phyloP scores from a whole-genome alignment of 2,888 invertebrate genomes.

The Drosophila emarginata region DNA sequence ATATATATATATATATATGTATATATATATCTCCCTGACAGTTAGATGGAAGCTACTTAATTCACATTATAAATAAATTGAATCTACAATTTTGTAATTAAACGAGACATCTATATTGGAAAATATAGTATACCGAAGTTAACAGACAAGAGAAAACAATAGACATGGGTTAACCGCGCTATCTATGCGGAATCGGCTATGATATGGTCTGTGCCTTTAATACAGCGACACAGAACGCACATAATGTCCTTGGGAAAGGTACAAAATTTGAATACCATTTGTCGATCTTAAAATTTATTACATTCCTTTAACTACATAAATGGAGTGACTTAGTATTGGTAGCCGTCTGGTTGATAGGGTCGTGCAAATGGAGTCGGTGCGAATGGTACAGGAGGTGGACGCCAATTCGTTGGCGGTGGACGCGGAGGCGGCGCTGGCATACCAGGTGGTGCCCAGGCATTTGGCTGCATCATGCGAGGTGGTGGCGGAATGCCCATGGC shows the following conservation, averaged over 20 bases:
- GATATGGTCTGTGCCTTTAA: not conserved
- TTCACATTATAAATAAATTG: not conserved
- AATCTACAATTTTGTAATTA: not conserved
- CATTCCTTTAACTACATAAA: not conserved
- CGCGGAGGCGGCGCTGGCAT: slow-evolving; percentile 87
- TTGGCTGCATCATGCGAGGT: slow-evolving; percentile 86
- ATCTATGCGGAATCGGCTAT: not conserved
- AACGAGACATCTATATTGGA: not conserved
- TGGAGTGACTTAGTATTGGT: slow-evolving; percentile 70
- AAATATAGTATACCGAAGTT: not conserved
- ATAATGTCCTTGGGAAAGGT: not conserved
- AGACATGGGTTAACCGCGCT: no score
- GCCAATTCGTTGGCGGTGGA: slow-evolving; percentile 87
- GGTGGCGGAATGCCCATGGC: slow-evolving; percentile 87
- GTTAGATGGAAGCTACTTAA: no score
- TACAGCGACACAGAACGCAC: not conserved
- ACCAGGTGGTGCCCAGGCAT: slow-evolving; percentile 87
- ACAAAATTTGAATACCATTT: not conserved
- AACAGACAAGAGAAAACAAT: not conserved
- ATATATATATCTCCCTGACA: no score
- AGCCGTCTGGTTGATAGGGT: slow-evolving; percentile 82
- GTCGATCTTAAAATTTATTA: slow-evolving; percentile 2
- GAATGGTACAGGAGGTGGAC: slow-evolving; percentile 86
- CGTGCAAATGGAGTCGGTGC: slow-evolving; percentile 87
- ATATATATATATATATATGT: not conserved